Evolutionary conservation across 2,888 invertebrate species (phyloP).

Genomic region (Clostera curtula): DNA sequence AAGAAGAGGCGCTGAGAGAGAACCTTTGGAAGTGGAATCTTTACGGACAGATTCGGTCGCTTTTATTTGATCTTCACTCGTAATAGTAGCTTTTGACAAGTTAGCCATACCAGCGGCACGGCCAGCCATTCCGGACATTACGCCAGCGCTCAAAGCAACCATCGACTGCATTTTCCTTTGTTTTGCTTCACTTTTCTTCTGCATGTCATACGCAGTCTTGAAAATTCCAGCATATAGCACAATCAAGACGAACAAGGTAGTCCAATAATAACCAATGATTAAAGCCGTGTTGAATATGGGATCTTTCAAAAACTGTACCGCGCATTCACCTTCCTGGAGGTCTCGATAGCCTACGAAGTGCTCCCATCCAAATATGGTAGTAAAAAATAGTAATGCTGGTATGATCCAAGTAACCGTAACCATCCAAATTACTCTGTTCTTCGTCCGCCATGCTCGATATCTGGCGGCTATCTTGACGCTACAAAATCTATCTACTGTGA

Average conservation of each 20-base stretch:
- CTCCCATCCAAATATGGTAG: slow-evolving; percentile 99
- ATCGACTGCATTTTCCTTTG: slow-evolving; percentile 96
- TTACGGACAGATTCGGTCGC: slow-evolving; percentile 53
- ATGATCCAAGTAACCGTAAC: slow-evolving; percentile 97
- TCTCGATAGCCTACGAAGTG: slow-evolving; percentile 96
- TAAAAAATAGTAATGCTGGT: slow-evolving; percentile 96
- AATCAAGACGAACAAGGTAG: slow-evolving; percentile 95
- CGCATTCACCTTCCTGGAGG: slow-evolving; percentile 90
- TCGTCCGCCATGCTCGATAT: slow-evolving; percentile 97
- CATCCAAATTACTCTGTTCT: slow-evolving; percentile 95
- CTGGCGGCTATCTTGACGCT: slow-evolving; percentile 98
- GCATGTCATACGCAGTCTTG: slow-evolving; percentile 97
- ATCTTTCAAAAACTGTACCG: slow-evolving; percentile 97
- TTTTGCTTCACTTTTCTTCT: slow-evolving; percentile 96
- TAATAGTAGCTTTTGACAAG: slow-evolving; percentile 83
- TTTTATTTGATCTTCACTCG: slow-evolving; percentile 83
- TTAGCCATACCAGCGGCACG: slow-evolving; percentile 90
- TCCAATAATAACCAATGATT: slow-evolving; percentile 98
- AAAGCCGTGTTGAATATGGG: slow-evolving; percentile 97
- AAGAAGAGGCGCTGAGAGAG: slow-evolving; percentile 54
- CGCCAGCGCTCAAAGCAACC: slow-evolving; percentile 92
- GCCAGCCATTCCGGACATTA: slow-evolving; percentile 93
- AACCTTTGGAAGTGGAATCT: slow-evolving; percentile 53
- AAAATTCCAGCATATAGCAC: slow-evolving; percentile 98
- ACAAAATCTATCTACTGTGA: slow-evolving; percentile 98